phyloP scores from a whole-genome alignment of 2,888 invertebrate genomes.

The Pomacea canaliculata region DNA sequence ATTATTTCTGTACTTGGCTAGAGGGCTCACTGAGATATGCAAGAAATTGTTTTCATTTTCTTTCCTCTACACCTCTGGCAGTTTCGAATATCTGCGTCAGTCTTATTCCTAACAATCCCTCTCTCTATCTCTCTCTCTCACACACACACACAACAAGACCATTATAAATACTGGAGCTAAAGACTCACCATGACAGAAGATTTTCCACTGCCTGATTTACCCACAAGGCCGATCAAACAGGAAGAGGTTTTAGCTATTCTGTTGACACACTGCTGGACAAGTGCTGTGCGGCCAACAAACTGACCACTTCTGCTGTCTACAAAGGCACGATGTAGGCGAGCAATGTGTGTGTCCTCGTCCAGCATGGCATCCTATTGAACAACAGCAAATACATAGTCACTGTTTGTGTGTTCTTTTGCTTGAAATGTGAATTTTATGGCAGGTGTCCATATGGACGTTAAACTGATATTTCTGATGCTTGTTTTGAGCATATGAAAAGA shows the following conservation, averaged over 20 bases:
- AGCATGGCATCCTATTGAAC: slow-evolving; percentile 50
- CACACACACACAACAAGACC: no score
- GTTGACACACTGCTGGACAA: slow-evolving; percentile 53
- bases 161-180: no score
- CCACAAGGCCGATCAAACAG: slow-evolving; percentile 61
- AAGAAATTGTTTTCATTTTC: no score
- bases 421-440: no score
- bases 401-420: neutral
- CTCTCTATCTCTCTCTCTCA: neutral
- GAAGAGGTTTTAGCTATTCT: slow-evolving; percentile 43
- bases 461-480: no score
- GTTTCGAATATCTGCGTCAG: no score
- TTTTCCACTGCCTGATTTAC: slow-evolving; percentile 69
- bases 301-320: slow-evolving; percentile 44
- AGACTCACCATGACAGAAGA: slow-evolving; percentile 65
- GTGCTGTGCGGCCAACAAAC: slow-evolving; percentile 59
- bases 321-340: slow-evolving; percentile 59
- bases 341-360: slow-evolving; percentile 56
- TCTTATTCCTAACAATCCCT: no score
- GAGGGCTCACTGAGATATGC: no score
- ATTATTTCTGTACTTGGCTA: no score
- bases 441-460: no score
- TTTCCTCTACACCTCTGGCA: no score
- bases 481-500: no score
- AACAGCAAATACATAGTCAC: neutral